Evolutionary conservation across 1,140 invertebrate genomes (phyloP), one percentile per base, ranked within the genome.

Genomic region (Saccostrea cuccullata): DNA sequence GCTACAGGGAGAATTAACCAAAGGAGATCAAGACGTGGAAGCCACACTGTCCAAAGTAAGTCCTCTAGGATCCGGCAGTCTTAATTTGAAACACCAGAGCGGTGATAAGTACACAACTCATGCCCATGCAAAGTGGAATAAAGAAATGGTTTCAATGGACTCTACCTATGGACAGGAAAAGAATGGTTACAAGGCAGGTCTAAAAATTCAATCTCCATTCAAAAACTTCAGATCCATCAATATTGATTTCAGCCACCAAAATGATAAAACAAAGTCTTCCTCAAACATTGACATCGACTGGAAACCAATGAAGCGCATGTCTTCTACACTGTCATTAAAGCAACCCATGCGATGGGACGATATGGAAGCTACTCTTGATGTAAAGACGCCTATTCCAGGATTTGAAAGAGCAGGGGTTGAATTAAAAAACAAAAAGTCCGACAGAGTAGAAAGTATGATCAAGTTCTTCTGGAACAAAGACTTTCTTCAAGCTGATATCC

Each of bases 251-350:
- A 36, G 58, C 30, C 84, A 85, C 26, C 30, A 60, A 30, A 12
- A 20, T 8, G 58, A 85, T 11, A 85, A 64, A 60, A 26, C 58
- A 8, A 20, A 89, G 77, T 85, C 67, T 67, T 47, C 30, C 17
- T 83, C 88, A 26, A 89, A 47, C 55, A 47, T 89, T 36, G 56
- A 87, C 17, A 47, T 89, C 12, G 86, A 85, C 82, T 89, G 88
- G 88, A 89, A 89, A 82, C 86, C 88, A 85, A 64, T 82, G 11
- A 89, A 87, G n/a, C 36, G 26, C 23, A 84, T 89, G n/a, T 89
- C 88, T 1, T 30, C 64, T 40, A 84, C 60, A 0, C 11, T 89
- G 13, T 20, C 67, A 3, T 9, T 89, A 2, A 73, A 87, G 40
- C 86, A 55, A 23, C 88, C 88, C 47, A 13, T 89, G 26, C 82